These are phyloP conservation scores for Tokudaia muenninki DNA, from an alignment of 2,797 vertebrate species.

Conservation along the genomic window DNA sequence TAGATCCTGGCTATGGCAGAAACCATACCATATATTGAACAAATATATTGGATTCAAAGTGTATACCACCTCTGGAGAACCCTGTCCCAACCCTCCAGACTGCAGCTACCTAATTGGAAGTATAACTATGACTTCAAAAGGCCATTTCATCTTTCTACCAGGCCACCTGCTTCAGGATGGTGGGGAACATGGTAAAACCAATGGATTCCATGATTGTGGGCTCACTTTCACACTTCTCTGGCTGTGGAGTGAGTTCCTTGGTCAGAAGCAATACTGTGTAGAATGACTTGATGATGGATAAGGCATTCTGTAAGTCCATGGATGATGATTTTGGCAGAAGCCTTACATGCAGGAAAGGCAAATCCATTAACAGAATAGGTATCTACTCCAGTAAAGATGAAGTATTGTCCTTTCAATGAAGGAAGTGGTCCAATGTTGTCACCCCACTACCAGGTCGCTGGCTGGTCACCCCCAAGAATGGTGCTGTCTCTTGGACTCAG, in stretches of 20 bases:
- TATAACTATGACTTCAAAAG: neutral
- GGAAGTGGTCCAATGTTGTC: neutral
- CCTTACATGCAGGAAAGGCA: neutral
- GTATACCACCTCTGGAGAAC: neutral
- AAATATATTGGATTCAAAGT: neutral
- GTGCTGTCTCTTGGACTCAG: neutral
- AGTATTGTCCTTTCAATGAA: neutral
- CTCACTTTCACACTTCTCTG: neutral
- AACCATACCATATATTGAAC: neutral
- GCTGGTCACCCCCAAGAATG: neutral
- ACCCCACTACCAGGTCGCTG: neutral
- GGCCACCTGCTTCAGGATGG: neutral
- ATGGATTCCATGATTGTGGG: neutral
- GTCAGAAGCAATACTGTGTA: neutral
- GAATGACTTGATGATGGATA: neutral
- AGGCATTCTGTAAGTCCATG: neutral
- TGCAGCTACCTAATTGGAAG: neutral
- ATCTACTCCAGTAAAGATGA: neutral
- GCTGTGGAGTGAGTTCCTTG: neutral
- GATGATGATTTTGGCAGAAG: neutral
- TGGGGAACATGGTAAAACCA: neutral
- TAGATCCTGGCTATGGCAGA: neutral
- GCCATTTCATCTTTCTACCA: neutral
- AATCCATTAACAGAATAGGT: neutral
- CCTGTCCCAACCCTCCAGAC: neutral